Conservation (phyloP, 1,140 invertebrate species). For the Sminthurinus signatus region DNA sequence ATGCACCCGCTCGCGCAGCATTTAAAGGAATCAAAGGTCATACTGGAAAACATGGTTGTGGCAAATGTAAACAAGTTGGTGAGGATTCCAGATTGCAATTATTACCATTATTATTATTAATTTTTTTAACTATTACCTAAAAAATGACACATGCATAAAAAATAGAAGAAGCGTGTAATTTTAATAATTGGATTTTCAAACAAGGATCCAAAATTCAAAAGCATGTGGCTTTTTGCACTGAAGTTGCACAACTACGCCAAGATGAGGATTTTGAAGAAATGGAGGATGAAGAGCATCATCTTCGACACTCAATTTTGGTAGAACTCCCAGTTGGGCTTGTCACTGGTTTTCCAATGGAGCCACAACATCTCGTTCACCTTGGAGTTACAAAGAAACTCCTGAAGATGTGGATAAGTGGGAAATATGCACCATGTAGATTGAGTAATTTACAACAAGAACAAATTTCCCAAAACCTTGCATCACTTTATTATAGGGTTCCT, state of each 20-base stretch:
- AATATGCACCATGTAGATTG: conserved; percentile 1
- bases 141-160: too few species aligned
- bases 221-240: too few species aligned
- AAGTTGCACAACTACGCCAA: too few species aligned
- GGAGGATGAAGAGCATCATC: too few species aligned
- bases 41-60: neutral
- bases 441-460: neutral
- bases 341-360: conserved; percentile 32
- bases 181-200: too few species aligned
- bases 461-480: conserved; percentile 13
- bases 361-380: conserved; percentile 45
- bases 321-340: conserved; percentile 19
- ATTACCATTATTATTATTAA: too few species aligned
- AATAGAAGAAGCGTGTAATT: too few species aligned
- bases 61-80: neutral
- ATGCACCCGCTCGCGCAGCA: conserved; percentile 2
- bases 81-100: too few species aligned
- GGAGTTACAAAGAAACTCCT: conserved; percentile 42
- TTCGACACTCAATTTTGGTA: too few species aligned
- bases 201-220: too few species aligned
- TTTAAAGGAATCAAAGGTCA: neutral
- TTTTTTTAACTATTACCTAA: too few species aligned
- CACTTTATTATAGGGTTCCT: conserved; percentile 19
- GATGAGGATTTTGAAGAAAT: too few species aligned
- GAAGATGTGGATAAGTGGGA: conserved; percentile 8